These are phyloP conservation scores for Thera britannica DNA, from an alignment of 2,888 invertebrate species.

Conservation along the genomic window DNA sequence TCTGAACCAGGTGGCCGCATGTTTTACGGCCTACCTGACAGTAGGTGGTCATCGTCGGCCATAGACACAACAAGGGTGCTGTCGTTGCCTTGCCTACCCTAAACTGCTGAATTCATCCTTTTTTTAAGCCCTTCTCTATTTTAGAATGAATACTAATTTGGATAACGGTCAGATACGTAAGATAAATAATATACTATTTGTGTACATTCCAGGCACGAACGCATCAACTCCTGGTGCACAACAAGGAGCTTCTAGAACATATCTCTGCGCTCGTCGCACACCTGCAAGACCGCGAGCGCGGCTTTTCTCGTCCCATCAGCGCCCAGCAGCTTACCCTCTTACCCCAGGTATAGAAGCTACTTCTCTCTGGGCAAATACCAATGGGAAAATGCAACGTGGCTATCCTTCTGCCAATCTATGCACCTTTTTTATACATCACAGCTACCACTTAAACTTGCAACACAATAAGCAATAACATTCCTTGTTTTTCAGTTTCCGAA, in stretches of 20 bases:
- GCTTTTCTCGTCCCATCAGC: slow-evolving; percentile 78
- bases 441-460: no score
- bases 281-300: slow-evolving; percentile 93
- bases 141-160: no score
- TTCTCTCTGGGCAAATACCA: slow-evolving; percentile 1
- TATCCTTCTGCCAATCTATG: neutral
- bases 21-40: no score
- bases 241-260: slow-evolving; percentile 97
- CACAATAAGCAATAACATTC: no score
- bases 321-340: slow-evolving; percentile 87
- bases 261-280: slow-evolving; percentile 95
- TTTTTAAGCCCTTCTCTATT: no score
- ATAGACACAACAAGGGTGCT: no score
- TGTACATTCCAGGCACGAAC: slow-evolving; percentile 88
- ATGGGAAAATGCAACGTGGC: neutral
- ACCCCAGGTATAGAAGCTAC: slow-evolving; percentile 85
- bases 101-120: no score
- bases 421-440: no score
- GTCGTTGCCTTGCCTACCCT: no score
- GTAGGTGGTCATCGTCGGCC: no score
- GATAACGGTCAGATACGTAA: no score
- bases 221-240: slow-evolving; percentile 97
- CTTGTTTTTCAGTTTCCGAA: no score
- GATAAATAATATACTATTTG: neutral
- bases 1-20: neutral